Percentiles rank a stretch among this genome's conserved stretches.
Evolutionary conservation across 35 echinoderm and acorn worm genomes (phyloP).

Genomic region (Lytechinus variegatus): DNA sequence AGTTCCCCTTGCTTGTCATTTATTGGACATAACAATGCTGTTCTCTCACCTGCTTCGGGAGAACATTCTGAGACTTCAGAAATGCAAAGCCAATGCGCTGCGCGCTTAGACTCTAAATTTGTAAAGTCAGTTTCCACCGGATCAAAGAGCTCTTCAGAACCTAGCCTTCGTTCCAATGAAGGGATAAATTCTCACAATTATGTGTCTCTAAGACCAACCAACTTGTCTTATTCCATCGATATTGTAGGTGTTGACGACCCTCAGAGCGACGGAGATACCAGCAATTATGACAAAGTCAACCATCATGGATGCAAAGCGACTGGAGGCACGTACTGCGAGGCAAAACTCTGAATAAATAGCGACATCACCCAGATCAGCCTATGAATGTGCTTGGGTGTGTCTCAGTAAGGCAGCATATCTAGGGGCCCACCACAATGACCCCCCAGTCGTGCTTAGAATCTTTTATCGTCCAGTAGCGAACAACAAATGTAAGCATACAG

Average conservation of each 20-base stretch:
- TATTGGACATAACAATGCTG: not conserved
- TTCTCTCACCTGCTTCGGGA: not conserved
- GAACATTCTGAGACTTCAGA: not conserved
- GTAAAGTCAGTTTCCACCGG: too few relatives aligned
- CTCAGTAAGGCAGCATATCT: not conserved
- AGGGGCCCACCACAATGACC: not conserved
- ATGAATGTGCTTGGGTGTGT: not conserved
- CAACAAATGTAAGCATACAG: too few relatives aligned
- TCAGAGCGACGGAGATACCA: not conserved
- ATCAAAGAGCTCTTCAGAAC: not conserved
- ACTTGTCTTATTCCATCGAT: not conserved
- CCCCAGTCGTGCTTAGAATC: too few relatives aligned
- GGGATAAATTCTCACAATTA: not conserved
- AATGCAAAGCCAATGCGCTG: not conserved
- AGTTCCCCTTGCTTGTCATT: not conserved
- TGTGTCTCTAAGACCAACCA: not conserved
- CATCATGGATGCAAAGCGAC: not conserved
- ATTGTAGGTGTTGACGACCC: not conserved
- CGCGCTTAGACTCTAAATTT: too few relatives aligned
- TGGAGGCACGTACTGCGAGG: not conserved
- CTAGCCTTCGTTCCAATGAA: not conserved
- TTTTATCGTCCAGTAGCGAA: too few relatives aligned
- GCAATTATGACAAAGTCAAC: not conserved
- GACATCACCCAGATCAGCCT: not conserved
- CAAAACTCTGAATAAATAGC: not conserved